A percentile compares a stretch with the other conserved stretches of the same genome.
Evolutionary conservation across 2,113 vertebrate genomes (phyloP).

Genomic region (Etheostoma cragini): DNA sequence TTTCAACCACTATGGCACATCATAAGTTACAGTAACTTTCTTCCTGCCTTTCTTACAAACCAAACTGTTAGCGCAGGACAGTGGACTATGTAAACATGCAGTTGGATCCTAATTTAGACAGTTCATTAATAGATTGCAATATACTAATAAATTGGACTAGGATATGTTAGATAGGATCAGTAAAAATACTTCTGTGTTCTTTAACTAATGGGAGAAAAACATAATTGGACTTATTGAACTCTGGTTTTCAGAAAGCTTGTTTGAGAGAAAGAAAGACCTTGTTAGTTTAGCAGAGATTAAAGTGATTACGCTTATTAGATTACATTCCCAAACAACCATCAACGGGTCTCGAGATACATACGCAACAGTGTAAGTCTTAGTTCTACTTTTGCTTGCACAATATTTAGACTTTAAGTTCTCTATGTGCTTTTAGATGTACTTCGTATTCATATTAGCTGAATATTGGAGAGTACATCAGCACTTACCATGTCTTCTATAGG

Average conservation of each 20-base stretch:
- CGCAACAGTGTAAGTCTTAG: background rate
- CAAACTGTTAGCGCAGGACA: background rate
- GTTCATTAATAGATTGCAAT: background rate
- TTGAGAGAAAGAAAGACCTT: background rate
- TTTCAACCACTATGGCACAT: conserved; percentile 12
- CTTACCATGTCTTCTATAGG: conserved; percentile 2
- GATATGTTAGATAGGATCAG: background rate
- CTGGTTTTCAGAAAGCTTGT: background rate
- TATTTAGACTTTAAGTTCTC: background rate
- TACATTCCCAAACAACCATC: conserved; percentile 3
- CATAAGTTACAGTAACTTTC: background rate
- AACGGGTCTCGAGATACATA: background rate
- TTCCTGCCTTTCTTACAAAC: conserved; percentile 7
- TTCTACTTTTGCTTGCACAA: background rate
- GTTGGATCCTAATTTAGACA: background rate
- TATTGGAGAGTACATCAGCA: conserved; percentile 6
- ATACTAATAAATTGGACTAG: background rate
- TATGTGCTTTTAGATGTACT: background rate
- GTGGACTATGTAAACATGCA: background rate
- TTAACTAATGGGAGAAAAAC: background rate
- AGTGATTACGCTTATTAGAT: background rate
- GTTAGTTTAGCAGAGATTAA: conserved; percentile 1
- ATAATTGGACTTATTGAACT: background rate
- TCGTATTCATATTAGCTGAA: background rate
- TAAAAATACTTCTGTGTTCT: background rate